Base-by-base conservation (phyloP, 2,888 invertebrate genomes). In the Deilephila porcellus region DNA sequence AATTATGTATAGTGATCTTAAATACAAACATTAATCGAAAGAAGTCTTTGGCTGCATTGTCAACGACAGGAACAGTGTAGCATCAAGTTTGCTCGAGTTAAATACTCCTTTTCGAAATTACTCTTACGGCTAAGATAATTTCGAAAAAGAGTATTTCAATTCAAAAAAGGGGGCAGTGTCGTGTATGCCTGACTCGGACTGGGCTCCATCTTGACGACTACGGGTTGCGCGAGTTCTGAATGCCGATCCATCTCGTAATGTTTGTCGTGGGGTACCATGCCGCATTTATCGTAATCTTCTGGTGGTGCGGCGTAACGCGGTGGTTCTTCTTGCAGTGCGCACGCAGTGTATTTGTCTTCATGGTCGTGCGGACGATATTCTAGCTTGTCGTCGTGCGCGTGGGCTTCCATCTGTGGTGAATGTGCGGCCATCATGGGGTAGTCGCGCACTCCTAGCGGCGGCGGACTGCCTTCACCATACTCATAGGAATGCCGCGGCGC, bases 91-190 rank as follows among this genome's bases (percentile, higher is more conserved):
- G 25, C 25, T 25, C 25, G 52, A 64, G 20, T 70, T 76, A 76
- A 88, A 94, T 94, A 94, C 94, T 91, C 94, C 93, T 91, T 93
- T 93, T 94, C 94, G 93, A 94, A 94, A 94, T 94, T 93, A 87
- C 82, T 80, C 80, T 78, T 79, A 75, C 77, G 74, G 73, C 83
- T 90, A 91, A 84, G 93, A 91, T 90, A 94, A 91, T 94, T 95
- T 95, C 93, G 95, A 94, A 94, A 95, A 94, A 91, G 95, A 95
- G 95, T 95, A 95, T 95, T 95, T 95, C 95, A 97, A 94, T 97
- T 97, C 96, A 97, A 95, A 96, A 97, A 97, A 96, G 97, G 96
- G 93, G 97, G 97, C 91, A 97, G 91, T 73, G 96, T 95, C 60
- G 97, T 97, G 86, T 96, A 97, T 71, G 95, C 95, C 85, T 96